Conservation (phyloP, 2,888 invertebrate species). For the Tenthredo amoena region DNA sequence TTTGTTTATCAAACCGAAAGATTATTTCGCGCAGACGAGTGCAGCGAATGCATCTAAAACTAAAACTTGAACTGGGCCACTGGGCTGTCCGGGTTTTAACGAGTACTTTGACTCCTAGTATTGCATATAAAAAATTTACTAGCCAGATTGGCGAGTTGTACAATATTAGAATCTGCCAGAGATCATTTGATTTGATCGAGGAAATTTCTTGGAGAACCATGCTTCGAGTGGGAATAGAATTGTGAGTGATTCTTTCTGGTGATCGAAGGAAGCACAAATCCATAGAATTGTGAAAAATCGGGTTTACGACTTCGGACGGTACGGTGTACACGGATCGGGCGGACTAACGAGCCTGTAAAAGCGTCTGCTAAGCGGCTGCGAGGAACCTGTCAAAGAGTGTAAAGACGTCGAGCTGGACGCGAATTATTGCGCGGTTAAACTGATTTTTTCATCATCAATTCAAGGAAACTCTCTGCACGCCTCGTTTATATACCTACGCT, state of each 20-base stretch:
- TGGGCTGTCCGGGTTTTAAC: constrained; percentile 19
- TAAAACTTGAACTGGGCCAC: constrained; percentile 25
- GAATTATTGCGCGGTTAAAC: constrained; percentile 53
- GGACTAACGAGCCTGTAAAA: constrained; percentile 51
- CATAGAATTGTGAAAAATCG: constrained; percentile 24
- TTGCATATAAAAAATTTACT: constrained; percentile 7
- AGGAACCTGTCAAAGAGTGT: constrained; percentile 51
- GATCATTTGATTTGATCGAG: too few species aligned
- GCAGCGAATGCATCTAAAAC: neutral
- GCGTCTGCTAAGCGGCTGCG: constrained; percentile 48
- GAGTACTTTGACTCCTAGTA: constrained; percentile 21
- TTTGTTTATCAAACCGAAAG: constrained; percentile 33
- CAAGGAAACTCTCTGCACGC: constrained; percentile 23
- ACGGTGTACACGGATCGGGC: constrained; percentile 42
- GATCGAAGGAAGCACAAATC: constrained; percentile 38
- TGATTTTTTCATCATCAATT: constrained; percentile 41
- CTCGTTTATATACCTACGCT: constrained; percentile 9
- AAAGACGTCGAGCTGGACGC: constrained; percentile 50
- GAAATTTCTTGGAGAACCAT: neutral
- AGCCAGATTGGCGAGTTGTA: neutral
- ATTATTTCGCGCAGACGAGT: neutral
- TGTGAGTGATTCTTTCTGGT: neutral
- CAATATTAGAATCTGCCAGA: too few species aligned
- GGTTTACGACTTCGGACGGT: constrained; percentile 41
- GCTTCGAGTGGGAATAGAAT: neutral